Base-by-base conservation (phyloP, 2,113 vertebrate species). In the Choloepus hoffmanni region DNA sequence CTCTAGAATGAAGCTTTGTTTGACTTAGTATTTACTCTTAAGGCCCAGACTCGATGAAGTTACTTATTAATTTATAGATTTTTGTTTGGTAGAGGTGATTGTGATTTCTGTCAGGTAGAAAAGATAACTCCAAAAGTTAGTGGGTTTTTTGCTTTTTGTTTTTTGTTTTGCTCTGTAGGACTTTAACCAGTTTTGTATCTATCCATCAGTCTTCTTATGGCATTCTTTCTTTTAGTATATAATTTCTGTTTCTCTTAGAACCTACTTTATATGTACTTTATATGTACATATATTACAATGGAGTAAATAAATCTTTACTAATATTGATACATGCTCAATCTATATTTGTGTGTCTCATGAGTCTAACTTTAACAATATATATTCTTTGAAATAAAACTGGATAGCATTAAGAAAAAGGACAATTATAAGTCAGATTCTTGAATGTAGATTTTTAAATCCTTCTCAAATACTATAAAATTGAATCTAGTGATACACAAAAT, bases 401-500 rank as follows among this genome's bases (percentile, higher is more conserved):
- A 67, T 65, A 63, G 62, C 30, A 33, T 45, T 73, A 81, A 72
- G 19, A 78, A 88, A 70, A 16, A 48, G 21, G 63, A 65, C 85
- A 24, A 79, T 33, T 73, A 45, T 48, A 24, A 58, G 2, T 43
- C 30, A 85, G 19, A 58, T 23, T 83, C 36, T 65, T 60, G 13
- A 84, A 86, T 43, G 58, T 36, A 82, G 26, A 48, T 82, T 94
- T 89, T 26, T 58, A 95, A 92, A 72, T 72, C 33, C 58, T 85
- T 60, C 60, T 67, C 40, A 89, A 90, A 85, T 60, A n/a, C 82
- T 65, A 84, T 55, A 30, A 58, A 85, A 28, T 45, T 55, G 74
- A 48, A 93, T 90, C 28, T 19, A 33, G 8, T 62, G 33, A 53
- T 55, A 33, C 58, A 67, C 28, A 79, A 91, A 53, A 91, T 67